Evolutionary conservation across 2,888 invertebrate species (phyloP).

Genomic region (Archaeoteleia sp.): DNA sequence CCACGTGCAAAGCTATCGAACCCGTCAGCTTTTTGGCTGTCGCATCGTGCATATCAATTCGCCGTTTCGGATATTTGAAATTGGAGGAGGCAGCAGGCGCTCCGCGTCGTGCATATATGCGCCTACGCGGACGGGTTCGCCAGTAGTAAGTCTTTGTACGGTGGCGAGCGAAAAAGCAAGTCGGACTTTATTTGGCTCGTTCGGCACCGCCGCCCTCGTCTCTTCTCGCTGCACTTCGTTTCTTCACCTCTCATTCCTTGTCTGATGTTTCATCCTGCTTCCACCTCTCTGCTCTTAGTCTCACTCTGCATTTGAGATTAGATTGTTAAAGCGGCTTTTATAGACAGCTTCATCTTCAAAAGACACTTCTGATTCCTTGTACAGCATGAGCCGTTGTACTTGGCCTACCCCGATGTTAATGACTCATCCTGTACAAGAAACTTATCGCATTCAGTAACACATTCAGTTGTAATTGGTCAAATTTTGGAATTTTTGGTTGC

Average conservation of each 20-base stretch:
- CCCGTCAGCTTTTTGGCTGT: conserved; percentile 59
- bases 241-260: conserved; percentile 45
- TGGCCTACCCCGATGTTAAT: no score
- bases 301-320: conserved; percentile 42
- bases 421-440: no score
- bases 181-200: conserved; percentile 62
- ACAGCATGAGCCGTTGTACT: no score
- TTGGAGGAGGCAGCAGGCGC: conserved; percentile 44
- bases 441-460: no score
- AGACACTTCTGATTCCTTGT: no score
- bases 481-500: no score
- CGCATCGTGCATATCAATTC: conserved; percentile 67
- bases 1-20: conserved; percentile 60
- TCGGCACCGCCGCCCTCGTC: conserved; percentile 48
- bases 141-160: conserved; percentile 50
- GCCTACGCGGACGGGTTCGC: conserved; percentile 57
- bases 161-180: conserved; percentile 58
- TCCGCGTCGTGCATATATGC: conserved; percentile 56
- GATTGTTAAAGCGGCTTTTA: conserved; percentile 45
- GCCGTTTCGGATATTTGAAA: conserved; percentile 52
- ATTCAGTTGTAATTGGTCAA: no score
- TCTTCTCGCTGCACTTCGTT: conserved; percentile 53
- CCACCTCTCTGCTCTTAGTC: conserved; percentile 31
- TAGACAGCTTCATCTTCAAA: no score
- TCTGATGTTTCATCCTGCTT: conserved; percentile 40